Evolutionary conservation across 2,888 invertebrate genomes (phyloP), one percentile per base, ranked within the genome.

Genomic region (Crematogaster levior): DNA sequence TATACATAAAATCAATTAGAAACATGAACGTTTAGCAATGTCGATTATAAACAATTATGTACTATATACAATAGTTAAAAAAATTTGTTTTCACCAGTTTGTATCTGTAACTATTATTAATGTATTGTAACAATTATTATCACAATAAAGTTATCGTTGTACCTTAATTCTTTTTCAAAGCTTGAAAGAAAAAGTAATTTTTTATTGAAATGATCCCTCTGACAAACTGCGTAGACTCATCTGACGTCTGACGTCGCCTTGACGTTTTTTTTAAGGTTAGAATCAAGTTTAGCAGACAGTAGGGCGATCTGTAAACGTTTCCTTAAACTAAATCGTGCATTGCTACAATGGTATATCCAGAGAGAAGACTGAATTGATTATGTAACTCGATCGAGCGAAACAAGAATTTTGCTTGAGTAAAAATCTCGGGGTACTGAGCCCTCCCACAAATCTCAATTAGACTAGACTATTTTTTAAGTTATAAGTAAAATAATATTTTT

Each of bases 111-210:
- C 15, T 21, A 27, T 12, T 0, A n/a, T n/a, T n/a, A n/a, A n/a
- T 61, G 30, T 46, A 46, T 3, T 40, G 5, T n/a, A 74, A 34
- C 34, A 51, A 37, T 37, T 27, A 61, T 61, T 40, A 21, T 43
- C n/a, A 58, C 18, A 18, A 46, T 73, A 40, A 24, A 40, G 15
- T 0, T 63, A 7, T 18, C 15, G 30, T 9, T 21, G 10, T 75
- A 77, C 77, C 77, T 77, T 77, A 21, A 30, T 65, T 65, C 6
- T n/a, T 15, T 21, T 56, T 66, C 9, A 43, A 66, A 21, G 12
- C 15, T 9, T 21, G 9, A 27, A 0, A 63, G 7, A 24, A 40
- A 65, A 40, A 43, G 21, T 18, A 40, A 2, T 9, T 15, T n/a
- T 40, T 4, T 56, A 1, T 10, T 24, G 18, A 53, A 30, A 43